Conservation (phyloP, 2,113 vertebrate species). For the Sciurus niger region DNA sequence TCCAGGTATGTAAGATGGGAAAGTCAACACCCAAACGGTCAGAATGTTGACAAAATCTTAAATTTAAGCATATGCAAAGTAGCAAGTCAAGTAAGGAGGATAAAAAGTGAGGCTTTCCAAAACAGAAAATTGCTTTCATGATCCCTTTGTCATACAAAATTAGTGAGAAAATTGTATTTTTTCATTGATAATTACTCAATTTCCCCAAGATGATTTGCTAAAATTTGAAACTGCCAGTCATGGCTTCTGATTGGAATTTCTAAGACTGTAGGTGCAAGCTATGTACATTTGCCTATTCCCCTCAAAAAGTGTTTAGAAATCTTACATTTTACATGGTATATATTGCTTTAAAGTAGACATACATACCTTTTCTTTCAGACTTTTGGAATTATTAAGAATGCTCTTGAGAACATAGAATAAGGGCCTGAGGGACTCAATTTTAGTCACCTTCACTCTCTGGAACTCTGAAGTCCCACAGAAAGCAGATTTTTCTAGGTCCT, state of each 20-base stretch:
- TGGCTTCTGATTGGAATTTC: not conserved
- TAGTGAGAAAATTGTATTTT: not conserved
- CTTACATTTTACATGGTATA: not conserved
- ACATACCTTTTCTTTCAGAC: not conserved
- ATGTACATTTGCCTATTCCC: not conserved
- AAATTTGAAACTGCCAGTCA: not conserved
- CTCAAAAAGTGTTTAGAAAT: not conserved
- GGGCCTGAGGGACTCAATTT: not conserved
- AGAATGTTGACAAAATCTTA: not conserved
- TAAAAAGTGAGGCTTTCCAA: not conserved
- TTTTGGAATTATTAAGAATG: not conserved
- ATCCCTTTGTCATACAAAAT: not conserved
- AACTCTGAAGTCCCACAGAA: constrained; percentile 7
- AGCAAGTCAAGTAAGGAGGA: not conserved
- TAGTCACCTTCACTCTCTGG: not conserved
- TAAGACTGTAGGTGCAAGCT: not conserved
- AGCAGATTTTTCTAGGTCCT: not conserved
- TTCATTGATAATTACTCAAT: constrained; percentile 37
- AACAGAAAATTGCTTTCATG: not conserved
- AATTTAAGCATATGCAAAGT: not conserved
- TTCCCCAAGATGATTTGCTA: constrained; percentile 46
- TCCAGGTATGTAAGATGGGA: not conserved
- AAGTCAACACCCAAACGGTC: not conserved
- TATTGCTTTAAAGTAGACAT: not conserved
- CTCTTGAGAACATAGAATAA: not conserved